phyloP scores from a whole-genome alignment of 2,113 vertebrate species.

The Gnathonemus echidnorhynchus region DNA sequence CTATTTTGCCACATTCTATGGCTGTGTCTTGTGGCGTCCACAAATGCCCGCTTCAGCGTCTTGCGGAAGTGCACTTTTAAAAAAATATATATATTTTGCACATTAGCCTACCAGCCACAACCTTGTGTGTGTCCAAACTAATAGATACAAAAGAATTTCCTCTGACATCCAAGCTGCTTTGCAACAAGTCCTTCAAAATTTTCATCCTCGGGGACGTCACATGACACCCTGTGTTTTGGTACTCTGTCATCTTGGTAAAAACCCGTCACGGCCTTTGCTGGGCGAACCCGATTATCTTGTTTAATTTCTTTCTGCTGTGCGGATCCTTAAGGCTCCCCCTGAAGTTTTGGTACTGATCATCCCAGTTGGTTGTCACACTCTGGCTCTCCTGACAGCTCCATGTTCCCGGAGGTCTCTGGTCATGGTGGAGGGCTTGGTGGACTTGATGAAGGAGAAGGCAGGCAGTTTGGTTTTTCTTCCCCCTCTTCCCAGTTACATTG shows the following conservation, averaged over 20 bases:
- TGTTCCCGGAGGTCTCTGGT: slow-evolving; percentile 20
- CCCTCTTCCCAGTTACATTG: slow-evolving; percentile 29
- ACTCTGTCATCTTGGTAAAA: not conserved
- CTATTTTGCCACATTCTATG: not conserved
- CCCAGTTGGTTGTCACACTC: not conserved
- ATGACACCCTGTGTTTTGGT: not conserved
- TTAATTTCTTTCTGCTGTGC: not conserved
- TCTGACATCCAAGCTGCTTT: not conserved
- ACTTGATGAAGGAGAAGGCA: slow-evolving; percentile 4
- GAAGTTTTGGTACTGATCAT: slow-evolving; percentile 3
- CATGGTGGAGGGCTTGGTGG: slow-evolving; percentile 12
- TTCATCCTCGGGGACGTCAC: not conserved
- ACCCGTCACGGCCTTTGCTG: not conserved
- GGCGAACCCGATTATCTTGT: not conserved
- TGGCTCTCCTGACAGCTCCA: not conserved
- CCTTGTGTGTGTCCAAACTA: not conserved
- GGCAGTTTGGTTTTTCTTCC: not conserved
- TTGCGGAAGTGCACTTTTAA: not conserved
- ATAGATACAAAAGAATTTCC: not conserved
- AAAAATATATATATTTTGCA: not conserved
- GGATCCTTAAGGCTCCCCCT: not conserved
- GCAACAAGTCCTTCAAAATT: not conserved
- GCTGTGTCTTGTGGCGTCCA: not conserved
- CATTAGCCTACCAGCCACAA: not conserved
- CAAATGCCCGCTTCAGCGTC: not conserved